phyloP scores from a whole-genome alignment of 1,140 invertebrate genomes.

The Euschistus heros region DNA sequence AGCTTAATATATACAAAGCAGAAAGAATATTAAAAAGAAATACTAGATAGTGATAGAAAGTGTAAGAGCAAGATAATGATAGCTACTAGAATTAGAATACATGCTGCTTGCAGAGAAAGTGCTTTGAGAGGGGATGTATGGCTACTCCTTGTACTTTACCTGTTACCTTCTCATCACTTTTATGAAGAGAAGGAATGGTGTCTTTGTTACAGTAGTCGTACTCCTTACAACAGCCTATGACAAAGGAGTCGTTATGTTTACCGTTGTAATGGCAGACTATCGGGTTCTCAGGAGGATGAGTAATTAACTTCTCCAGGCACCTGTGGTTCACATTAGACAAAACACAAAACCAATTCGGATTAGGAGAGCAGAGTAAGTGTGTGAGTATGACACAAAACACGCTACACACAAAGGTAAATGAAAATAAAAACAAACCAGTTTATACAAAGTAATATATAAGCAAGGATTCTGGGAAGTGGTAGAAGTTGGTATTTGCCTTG shows the following conservation, averaged over 20 bases:
- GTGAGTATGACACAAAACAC: conserved; percentile 20
- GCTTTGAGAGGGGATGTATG: conserved; percentile 14
- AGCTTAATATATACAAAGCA: conserved; percentile 26
- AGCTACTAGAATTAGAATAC: conserved; percentile 8
- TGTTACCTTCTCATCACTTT: conserved; percentile 26
- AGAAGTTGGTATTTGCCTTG: too few relatives aligned
- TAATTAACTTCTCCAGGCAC: conserved; percentile 42
- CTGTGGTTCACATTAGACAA: conserved; percentile 34
- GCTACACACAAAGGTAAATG: conserved; percentile 10
- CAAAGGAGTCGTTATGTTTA: conserved; percentile 40
- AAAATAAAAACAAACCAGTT: conserved; percentile 15
- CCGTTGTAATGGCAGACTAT: conserved; percentile 48
- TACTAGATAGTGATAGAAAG: conserved; percentile 16
- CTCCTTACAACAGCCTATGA: conserved; percentile 46
- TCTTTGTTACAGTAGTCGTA: conserved; percentile 51
- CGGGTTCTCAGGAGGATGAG: conserved; percentile 46
- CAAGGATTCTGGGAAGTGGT: too few relatives aligned
- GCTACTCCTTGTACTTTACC: conserved; percentile 27
- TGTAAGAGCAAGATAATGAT: neutral
- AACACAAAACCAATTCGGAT: conserved; percentile 26
- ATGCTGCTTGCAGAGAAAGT: conserved; percentile 3
- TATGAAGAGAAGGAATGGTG: conserved; percentile 35
- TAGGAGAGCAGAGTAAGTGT: conserved; percentile 15
- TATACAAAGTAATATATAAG: too few relatives aligned
- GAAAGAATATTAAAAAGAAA: conserved; percentile 24